phyloP scores from a whole-genome alignment of 2,797 vertebrate genomes.

The Picus viridis region DNA sequence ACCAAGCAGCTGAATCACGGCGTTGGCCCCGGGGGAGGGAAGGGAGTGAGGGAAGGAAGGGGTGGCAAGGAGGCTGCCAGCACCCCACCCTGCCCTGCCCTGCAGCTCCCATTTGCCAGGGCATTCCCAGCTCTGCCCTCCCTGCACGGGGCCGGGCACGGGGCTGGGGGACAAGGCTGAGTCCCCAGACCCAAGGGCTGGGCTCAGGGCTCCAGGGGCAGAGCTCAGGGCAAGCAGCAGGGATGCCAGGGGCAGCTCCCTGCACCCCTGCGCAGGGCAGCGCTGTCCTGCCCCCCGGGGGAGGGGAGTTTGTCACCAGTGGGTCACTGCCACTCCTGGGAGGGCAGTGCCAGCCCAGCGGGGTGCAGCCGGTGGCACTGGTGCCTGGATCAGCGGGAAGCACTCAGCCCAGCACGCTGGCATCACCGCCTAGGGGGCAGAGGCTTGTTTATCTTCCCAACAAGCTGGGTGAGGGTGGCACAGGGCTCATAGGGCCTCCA shows the following conservation, averaged over 20 bases:
- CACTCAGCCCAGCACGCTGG: not conserved
- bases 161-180: not conserved
- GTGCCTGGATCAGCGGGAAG: fast-evolving
- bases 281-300: not conserved
- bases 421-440: not conserved
- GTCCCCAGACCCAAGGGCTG: not conserved
- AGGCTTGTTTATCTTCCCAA: not conserved
- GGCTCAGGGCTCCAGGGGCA: not conserved
- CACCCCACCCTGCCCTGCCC: conserved; percentile 6
- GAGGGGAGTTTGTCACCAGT: not conserved
- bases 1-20: conserved; percentile 68
- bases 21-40: conserved; percentile 46
- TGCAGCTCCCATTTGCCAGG: not conserved
- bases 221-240: not conserved
- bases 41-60: conserved; percentile 18
- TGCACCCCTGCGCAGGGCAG: fast-evolving
- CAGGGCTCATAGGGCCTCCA: not conserved
- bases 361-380: not conserved
- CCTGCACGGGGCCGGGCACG: fast-evolving
- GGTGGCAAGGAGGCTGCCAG: not conserved
- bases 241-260: fast-evolving
- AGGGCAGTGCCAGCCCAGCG: not conserved
- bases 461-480: not conserved
- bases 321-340: not conserved
- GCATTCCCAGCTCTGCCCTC: not conserved